Percentiles rank a stretch among this genome's conserved stretches.
Evolutionary conservation across 2,888 invertebrate species (phyloP).

Genomic region (Perithous albicinctus): DNA sequence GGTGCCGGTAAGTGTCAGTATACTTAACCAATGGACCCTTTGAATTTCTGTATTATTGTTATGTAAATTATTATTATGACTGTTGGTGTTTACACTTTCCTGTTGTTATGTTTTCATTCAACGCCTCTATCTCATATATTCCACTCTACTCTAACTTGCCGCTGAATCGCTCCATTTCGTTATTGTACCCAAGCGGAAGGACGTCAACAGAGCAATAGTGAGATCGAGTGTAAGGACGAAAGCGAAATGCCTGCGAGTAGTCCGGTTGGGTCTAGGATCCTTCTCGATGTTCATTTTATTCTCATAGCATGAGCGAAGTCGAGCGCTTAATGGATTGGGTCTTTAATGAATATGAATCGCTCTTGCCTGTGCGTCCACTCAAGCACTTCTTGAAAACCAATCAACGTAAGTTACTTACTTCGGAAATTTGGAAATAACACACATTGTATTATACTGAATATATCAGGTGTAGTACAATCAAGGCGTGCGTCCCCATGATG

Average conservation of each 20-base stretch:
- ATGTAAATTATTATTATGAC: neutral
- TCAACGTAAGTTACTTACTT: conserved; percentile 60
- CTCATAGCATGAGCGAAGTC: conserved; percentile 14
- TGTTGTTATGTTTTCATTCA: conserved; percentile 11
- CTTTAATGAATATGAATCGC: conserved; percentile 66
- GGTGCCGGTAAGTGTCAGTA: too few species aligned
- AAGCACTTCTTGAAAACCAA: conserved; percentile 49
- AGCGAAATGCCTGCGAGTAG: conserved; percentile 34
- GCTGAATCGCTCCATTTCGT: conserved; percentile 29
- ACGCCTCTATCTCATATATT: neutral
- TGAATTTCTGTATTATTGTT: too few species aligned
- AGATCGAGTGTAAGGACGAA: conserved; percentile 35
- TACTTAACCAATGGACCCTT: too few species aligned
- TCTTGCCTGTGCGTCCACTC: conserved; percentile 38
- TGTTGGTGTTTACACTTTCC: neutral
- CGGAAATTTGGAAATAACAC: conserved; percentile 37
- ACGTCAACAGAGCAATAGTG: neutral
- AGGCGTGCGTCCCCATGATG: neutral
- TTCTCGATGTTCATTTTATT: conserved; percentile 22
- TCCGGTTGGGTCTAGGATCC: conserved; percentile 5
- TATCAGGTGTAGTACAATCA: conserved; percentile 3
- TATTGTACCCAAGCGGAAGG: conserved; percentile 18
- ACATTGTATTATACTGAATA: conserved; percentile 25
- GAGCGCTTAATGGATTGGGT: conserved; percentile 66
- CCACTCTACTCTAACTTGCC: conserved; percentile 20